Evolutionary conservation across 2,888 invertebrate genomes (phyloP), one percentile per base, ranked within the genome.

Genomic region (Oxyteleia sp.): DNA sequence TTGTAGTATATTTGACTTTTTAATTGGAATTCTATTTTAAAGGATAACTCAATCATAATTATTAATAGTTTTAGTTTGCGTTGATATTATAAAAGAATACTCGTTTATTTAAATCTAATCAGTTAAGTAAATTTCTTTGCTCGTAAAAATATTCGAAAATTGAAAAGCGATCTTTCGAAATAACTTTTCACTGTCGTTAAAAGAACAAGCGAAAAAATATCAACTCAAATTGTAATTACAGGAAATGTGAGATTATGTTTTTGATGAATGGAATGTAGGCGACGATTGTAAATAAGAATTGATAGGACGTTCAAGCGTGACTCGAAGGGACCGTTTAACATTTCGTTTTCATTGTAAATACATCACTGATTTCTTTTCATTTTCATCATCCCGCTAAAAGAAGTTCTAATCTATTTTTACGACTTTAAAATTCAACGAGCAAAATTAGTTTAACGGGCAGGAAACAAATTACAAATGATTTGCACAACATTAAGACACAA

Each of bases 221-320:
- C n/a, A n/a, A n/a, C n/a, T n/a, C n/a, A n/a, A n/a, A n/a, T n/a
- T 78, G 72, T 72, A 74, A 74, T 61, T 74, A 68, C 47, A 32
- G 23, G 11, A 61, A 18, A 41, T 57, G 13, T 35, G 20, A 49
- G 20, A 43, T 59, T 66, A 55, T 51, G 74, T 69, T 49, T 72
- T 74, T 69, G 23, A 53, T 15, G 49, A 57, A 32, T 38, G 32
- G 41, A 23, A 53, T 26, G 41, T 49, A 61, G 35, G 51, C 35
- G 55, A 57, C 47, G 82, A 81, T 69, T 81, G 81, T 82, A 82
- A 57, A 82, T 82, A 81, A 57, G 29, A 53, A 66, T 26, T 3
- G 63, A 55, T 45, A 51, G 49, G 29, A 53, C 23, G 59, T 59
- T 66, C 18, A 59, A 66, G 66, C 51, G 64, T 45, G 41, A 74